Conservation (phyloP, 2,113 vertebrate genomes). For the Typhlomys cinereus region DNA sequence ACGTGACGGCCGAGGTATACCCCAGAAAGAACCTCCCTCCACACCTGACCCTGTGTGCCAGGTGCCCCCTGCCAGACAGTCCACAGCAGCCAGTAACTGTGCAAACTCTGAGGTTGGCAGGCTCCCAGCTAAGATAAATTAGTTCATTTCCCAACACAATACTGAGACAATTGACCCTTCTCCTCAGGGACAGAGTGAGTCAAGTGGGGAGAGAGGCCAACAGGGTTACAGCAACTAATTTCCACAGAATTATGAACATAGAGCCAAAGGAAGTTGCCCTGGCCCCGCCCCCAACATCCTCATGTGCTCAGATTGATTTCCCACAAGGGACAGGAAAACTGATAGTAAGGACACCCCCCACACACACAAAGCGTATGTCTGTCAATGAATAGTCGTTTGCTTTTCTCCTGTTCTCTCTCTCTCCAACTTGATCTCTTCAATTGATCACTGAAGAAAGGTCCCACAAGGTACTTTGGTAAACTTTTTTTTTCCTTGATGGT, state of each 20-base stretch:
- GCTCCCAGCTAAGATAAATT: background rate
- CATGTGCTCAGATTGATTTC: background rate
- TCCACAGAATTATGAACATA: background rate
- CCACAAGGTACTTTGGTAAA: background rate
- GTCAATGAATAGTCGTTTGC: background rate
- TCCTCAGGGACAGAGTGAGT: slow-evolving; percentile 33
- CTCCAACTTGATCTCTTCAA: background rate
- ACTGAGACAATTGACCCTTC: background rate
- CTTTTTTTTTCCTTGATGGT: background rate
- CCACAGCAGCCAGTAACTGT: background rate
- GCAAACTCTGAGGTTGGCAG: background rate
- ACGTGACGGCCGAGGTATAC: background rate
- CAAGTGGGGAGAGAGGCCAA: background rate
- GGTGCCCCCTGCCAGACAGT: background rate
- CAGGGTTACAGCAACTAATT: background rate
- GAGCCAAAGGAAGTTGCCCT: background rate
- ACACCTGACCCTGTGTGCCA: background rate
- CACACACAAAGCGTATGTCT: background rate
- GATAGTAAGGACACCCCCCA: background rate
- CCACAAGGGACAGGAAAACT: background rate
- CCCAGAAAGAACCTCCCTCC: too few species aligned
- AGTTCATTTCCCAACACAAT: background rate
- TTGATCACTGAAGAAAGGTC: background rate
- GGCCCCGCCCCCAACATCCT: background rate
- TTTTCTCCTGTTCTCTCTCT: too few species aligned